Evolutionary conservation across 2,888 invertebrate species (phyloP).

Genomic region (Mythimna pallens): DNA sequence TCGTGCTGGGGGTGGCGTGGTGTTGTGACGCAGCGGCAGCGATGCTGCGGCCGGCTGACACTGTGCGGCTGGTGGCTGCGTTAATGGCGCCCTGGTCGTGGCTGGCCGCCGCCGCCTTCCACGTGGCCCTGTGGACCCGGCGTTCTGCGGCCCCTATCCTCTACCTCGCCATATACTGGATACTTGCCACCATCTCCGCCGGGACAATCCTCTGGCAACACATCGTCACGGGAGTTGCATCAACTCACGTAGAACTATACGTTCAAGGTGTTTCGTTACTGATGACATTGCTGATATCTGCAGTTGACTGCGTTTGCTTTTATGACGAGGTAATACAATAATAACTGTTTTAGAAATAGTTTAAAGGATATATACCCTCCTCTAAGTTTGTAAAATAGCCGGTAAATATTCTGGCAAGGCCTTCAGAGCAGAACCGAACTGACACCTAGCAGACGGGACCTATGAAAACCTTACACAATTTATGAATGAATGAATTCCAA

Average conservation of each 20-base stretch:
- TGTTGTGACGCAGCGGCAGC: slow-evolving; percentile 80
- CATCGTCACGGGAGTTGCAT: slow-evolving; percentile 64
- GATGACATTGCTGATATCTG: slow-evolving; percentile 77
- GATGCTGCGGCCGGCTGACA: slow-evolving; percentile 75
- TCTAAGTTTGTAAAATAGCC: slow-evolving; percentile 10
- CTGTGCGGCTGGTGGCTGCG: slow-evolving; percentile 77
- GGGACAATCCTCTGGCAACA: slow-evolving; percentile 78
- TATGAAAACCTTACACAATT: neutral
- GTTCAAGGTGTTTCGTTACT: slow-evolving; percentile 76
- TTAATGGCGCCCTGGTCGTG: slow-evolving; percentile 82
- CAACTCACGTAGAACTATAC: slow-evolving; percentile 77
- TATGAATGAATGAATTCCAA: too few species aligned
- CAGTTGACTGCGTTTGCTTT: slow-evolving; percentile 84
- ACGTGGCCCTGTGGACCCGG: slow-evolving; percentile 83
- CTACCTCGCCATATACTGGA: slow-evolving; percentile 87
- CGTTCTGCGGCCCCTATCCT: slow-evolving; percentile 83
- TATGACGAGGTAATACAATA: slow-evolving; percentile 82
- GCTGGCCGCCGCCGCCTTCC: slow-evolving; percentile 84
- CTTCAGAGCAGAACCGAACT: slow-evolving; percentile 23
- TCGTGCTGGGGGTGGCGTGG: slow-evolving; percentile 78
- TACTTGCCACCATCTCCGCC: slow-evolving; percentile 78
- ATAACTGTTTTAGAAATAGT: slow-evolving; percentile 14
- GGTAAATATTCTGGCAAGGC: neutral
- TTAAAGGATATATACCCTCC: slow-evolving; percentile 12
- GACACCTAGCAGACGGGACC: neutral